Conservation (phyloP, 2,113 vertebrate genomes). For the Platichthys flesus region DNA sequence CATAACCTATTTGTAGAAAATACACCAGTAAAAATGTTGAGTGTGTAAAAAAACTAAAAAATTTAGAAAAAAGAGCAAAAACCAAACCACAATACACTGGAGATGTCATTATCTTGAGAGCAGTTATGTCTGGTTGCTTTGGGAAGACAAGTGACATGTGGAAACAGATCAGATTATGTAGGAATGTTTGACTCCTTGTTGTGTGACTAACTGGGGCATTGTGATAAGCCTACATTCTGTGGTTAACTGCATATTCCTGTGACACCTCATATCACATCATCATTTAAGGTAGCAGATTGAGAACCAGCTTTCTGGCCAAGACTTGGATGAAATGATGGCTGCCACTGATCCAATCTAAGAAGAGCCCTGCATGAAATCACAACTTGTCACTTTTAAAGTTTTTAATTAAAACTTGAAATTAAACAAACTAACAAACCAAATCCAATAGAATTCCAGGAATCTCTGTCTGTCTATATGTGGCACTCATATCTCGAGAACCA, state of each 20-base stretch:
- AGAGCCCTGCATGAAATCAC: not conserved
- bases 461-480: too few species aligned
- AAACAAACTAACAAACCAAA: too few species aligned
- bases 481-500: too few species aligned
- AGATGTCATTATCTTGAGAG: not conserved
- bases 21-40: too few species aligned
- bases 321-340: not conserved
- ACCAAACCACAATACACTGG: too few species aligned
- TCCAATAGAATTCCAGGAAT: too few species aligned
- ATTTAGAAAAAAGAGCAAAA: too few species aligned
- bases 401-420: too few species aligned
- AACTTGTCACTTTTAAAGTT: too few species aligned
- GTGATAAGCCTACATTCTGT: not conserved
- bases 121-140: not conserved
- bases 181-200: not conserved
- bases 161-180: not conserved
- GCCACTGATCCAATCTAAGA: not conserved
- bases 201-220: not conserved
- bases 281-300: not conserved
- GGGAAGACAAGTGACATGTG: not conserved
- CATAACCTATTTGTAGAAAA: too few species aligned
- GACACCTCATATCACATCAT: too few species aligned
- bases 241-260: not conserved
- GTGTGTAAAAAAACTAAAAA: too few species aligned
- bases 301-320: not conserved